A percentile compares a stretch with the other conserved stretches of the same genome.
Evolutionary conservation across 2,888 invertebrate species (phyloP).

Genomic region (Trachelus troglodyta): DNA sequence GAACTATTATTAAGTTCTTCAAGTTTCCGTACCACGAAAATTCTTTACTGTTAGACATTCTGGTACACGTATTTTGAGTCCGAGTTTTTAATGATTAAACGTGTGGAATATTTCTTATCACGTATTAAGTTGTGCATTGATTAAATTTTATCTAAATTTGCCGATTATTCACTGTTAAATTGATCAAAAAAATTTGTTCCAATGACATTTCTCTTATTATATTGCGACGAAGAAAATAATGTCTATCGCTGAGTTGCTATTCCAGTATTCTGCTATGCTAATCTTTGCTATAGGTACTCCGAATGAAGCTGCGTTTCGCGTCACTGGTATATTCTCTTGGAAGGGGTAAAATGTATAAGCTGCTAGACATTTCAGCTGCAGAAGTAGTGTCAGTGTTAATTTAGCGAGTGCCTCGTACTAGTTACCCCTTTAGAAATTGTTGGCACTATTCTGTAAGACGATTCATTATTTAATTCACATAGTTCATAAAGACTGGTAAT

Average conservation of each 20-base stretch:
- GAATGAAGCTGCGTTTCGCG: not conserved
- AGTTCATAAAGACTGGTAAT: not conserved
- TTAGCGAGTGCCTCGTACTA: not conserved
- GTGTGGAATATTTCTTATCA: not conserved
- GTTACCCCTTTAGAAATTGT: not conserved
- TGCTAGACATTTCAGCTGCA: not conserved
- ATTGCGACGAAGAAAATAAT: too few species aligned
- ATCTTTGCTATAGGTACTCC: not conserved
- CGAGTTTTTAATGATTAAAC: not conserved
- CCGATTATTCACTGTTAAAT: not conserved
- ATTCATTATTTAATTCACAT: not conserved
- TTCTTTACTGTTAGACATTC: not conserved
- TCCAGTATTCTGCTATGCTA: not conserved
- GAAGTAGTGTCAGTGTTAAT: not conserved
- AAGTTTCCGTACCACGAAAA: not conserved
- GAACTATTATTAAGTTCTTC: not conserved
- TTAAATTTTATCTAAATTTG: not conserved
- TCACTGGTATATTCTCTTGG: not conserved
- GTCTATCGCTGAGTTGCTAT: too few species aligned
- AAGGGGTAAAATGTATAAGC: not conserved
- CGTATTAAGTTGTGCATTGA: rapidly evolving
- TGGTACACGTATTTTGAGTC: not conserved
- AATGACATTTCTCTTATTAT: too few species aligned
- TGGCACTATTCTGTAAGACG: not conserved
- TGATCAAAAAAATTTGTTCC: not conserved